phyloP scores from a whole-genome alignment of 2,888 invertebrate genomes.

The Pristionchus japonicus region DNA sequence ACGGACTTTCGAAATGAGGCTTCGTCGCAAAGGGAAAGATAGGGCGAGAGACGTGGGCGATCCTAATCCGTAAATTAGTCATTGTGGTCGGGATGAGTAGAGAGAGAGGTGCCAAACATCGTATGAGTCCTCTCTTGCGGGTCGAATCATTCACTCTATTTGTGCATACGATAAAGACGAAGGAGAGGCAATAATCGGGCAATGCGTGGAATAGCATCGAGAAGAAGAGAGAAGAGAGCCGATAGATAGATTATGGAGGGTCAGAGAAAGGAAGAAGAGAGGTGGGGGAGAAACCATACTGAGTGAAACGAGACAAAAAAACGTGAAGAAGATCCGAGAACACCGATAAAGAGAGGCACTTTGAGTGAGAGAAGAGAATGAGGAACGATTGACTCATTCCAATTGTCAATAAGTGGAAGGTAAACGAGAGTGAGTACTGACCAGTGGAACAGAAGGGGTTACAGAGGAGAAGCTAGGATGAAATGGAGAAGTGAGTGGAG shows the following conservation, averaged over 20 bases:
- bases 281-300: slow-evolving; percentile 19
- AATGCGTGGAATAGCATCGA: slow-evolving; percentile 28
- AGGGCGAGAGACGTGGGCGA: not conserved
- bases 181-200: slow-evolving; percentile 26
- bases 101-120: not conserved
- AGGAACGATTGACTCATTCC: not conserved
- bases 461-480: not conserved
- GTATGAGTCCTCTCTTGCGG: not conserved
- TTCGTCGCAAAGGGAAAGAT: not conserved
- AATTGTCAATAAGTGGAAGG: not conserved
- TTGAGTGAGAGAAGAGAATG: not conserved
- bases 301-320: not conserved
- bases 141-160: not conserved
- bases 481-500: not conserved
- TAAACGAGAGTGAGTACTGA: not conserved
- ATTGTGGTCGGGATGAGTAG: not conserved
- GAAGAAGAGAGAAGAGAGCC: not conserved
- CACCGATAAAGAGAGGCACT: not conserved
- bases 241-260: slow-evolving; percentile 30
- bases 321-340: not conserved
- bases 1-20: not conserved
- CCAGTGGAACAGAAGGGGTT: not conserved
- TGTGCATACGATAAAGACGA: slow-evolving; percentile 12
- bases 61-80: slow-evolving; percentile 7
- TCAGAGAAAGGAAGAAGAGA: not conserved